These are phyloP conservation scores for Ciconia nigra DNA, from an alignment of 2,797 vertebrate species.

Conservation along the genomic window DNA sequence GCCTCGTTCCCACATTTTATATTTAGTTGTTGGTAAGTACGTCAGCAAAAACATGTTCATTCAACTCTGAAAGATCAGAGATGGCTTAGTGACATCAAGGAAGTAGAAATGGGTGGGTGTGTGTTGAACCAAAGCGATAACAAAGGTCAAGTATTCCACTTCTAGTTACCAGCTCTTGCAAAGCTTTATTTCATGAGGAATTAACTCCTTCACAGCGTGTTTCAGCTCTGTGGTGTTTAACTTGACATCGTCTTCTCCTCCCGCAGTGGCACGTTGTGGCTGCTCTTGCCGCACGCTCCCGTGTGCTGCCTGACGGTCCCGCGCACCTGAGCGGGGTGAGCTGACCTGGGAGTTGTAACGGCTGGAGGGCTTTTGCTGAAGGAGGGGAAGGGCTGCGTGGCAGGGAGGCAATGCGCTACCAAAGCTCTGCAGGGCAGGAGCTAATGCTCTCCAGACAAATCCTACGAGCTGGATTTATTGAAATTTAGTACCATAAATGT, in stretches of 20 bases:
- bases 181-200: rapidly evolving
- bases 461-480: background rate
- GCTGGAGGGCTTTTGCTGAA: background rate
- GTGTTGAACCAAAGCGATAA: background rate
- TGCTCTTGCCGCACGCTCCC: background rate
- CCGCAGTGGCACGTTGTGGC: too few relatives aligned
- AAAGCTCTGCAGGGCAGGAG: background rate
- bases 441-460: background rate
- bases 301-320: background rate
- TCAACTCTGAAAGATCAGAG: constrained; percentile 17
- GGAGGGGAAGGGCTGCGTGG: background rate
- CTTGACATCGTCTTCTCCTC: rapidly evolving
- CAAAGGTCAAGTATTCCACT: background rate
- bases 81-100: constrained; percentile 25
- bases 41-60: background rate
- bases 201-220: background rate
- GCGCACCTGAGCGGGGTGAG: background rate
- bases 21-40: constrained; percentile 25
- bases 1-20: background rate
- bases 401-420: rapidly evolving
- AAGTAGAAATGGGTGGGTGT: background rate
- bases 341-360: rapidly evolving
- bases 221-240: background rate
- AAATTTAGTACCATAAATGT: background rate
- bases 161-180: background rate